Percentiles rank a stretch among this genome's conserved stretches.
These are phyloP conservation scores for Cyprinodon brontotheroides DNA, from an alignment of 2,113 vertebrate species.

Conservation along the genomic window DNA sequence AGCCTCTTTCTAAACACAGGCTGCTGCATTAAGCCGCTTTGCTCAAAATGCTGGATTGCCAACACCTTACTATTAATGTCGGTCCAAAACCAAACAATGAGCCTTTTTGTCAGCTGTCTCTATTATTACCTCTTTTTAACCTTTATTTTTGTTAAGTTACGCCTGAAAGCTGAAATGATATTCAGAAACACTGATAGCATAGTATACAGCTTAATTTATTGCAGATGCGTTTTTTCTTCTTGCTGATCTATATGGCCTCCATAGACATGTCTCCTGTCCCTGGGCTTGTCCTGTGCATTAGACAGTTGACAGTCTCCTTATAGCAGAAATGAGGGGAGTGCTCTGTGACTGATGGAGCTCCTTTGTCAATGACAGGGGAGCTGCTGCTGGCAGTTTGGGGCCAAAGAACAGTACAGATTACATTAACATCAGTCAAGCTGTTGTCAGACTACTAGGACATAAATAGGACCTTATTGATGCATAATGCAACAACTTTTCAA, in stretches of 20 bases:
- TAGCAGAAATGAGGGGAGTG: slow-evolving; percentile 70
- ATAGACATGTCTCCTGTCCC: slow-evolving; percentile 48
- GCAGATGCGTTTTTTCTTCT: not conserved
- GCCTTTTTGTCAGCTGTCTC: not conserved
- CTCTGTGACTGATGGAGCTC: slow-evolving; percentile 74
- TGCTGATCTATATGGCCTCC: slow-evolving; percentile 49
- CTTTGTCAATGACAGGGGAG: slow-evolving; percentile 72
- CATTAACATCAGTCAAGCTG: slow-evolving; percentile 78
- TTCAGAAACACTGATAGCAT: not conserved
- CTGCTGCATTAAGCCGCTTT: slow-evolving; percentile 39
- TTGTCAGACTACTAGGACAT: slow-evolving; percentile 71
- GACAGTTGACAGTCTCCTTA: slow-evolving; percentile 71
- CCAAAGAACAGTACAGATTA: slow-evolving; percentile 77
- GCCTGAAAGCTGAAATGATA: not conserved
- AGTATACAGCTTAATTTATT: not conserved
- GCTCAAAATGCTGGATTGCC: slow-evolving; percentile 36
- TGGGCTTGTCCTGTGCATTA: slow-evolving; percentile 63
- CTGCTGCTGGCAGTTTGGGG: slow-evolving; percentile 74
- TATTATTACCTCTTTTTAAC: not conserved
- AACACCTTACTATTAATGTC: slow-evolving; percentile 29
- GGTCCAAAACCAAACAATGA: slow-evolving; percentile 18
- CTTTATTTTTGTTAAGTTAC: not conserved
- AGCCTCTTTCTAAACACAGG: slow-evolving; percentile 34
- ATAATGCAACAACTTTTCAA: slow-evolving; percentile 75
- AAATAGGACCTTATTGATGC: slow-evolving; percentile 77